Percentiles rank a stretch among this genome's conserved stretches.
These are phyloP conservation scores for Dinocampus coccinellae DNA, from an alignment of 2,888 invertebrate species.

Conservation along the genomic window DNA sequence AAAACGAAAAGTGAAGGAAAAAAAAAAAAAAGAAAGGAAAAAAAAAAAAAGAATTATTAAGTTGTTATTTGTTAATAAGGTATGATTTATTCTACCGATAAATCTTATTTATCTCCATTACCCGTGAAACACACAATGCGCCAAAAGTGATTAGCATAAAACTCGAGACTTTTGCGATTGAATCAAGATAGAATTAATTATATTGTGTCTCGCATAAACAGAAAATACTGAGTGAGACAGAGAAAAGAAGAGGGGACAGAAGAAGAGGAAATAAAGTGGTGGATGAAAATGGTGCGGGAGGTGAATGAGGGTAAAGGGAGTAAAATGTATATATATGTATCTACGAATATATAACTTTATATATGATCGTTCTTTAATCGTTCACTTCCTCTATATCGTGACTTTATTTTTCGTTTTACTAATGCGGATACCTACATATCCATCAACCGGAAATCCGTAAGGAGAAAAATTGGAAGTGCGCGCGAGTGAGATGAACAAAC, in stretches of 20 bases:
- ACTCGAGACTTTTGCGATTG: constrained; percentile 27
- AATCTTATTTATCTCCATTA: constrained; percentile 25
- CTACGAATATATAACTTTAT: constrained; percentile 29
- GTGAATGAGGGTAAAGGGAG: too few relatives aligned
- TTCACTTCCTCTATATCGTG: constrained; percentile 46
- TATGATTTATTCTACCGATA: constrained; percentile 16
- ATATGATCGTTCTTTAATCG: constrained; percentile 48
- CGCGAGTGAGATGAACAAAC: too few relatives aligned
- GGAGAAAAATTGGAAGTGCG: constrained; percentile 4
- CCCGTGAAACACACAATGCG: constrained; percentile 29
- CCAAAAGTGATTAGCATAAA: constrained; percentile 31
- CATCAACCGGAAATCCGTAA: constrained; percentile 35
- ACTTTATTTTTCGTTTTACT: constrained; percentile 39
- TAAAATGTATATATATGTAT: background rate
- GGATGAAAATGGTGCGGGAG: background rate
- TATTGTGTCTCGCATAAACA: constrained; percentile 11
- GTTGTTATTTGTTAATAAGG: constrained; percentile 14
- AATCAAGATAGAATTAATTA: constrained; percentile 32
- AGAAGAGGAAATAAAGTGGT: background rate
- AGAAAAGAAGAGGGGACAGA: background rate
- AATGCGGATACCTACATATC: constrained; percentile 40
- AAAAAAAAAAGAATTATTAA: constrained; percentile 15
- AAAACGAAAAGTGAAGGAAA: constrained; percentile 9
- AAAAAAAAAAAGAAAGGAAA: constrained; percentile 11
- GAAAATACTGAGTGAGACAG: constrained; percentile 1